These are phyloP conservation scores for Champsocephalus gunnari DNA, from an alignment of 2,797 vertebrate genomes.

Conservation along the genomic window DNA sequence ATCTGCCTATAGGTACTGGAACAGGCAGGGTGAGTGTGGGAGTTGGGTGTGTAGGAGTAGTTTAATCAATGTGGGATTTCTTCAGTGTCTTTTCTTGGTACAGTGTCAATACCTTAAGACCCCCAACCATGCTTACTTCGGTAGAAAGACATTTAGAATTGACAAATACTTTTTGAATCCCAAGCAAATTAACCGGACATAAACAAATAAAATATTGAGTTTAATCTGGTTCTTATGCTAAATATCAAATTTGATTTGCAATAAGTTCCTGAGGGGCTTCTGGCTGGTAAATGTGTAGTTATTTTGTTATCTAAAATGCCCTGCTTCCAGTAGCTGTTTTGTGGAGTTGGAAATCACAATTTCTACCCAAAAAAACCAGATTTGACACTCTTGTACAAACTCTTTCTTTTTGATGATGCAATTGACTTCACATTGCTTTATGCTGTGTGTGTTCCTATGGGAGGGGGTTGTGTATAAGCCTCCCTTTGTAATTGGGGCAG, in stretches of 20 bases:
- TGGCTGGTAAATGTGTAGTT: not conserved
- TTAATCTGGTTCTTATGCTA: not conserved
- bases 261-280: not conserved
- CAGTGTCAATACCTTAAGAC: conserved; percentile 22
- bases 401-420: conserved; percentile 4
- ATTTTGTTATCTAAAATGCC: not conserved
- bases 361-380: not conserved
- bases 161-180: conserved; percentile 7
- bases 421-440: conserved; percentile 15
- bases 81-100: conserved; percentile 9
- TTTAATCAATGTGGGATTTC: conserved; percentile 15
- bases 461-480: conserved; percentile 37
- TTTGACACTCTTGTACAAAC: not conserved
- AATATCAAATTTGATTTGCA: not conserved
- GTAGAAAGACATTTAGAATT: conserved; percentile 10
- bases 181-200: not conserved
- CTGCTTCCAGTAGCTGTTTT: not conserved
- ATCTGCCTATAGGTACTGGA: not conserved
- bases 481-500: conserved; percentile 54
- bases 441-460: conserved; percentile 29
- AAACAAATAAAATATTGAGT: not conserved
- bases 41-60: not conserved
- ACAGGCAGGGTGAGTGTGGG: conserved; percentile 11
- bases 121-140: conserved; percentile 27
- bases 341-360: not conserved